Conservation (phyloP, 2,888 invertebrate genomes). For the Sthenelais limicola region DNA sequence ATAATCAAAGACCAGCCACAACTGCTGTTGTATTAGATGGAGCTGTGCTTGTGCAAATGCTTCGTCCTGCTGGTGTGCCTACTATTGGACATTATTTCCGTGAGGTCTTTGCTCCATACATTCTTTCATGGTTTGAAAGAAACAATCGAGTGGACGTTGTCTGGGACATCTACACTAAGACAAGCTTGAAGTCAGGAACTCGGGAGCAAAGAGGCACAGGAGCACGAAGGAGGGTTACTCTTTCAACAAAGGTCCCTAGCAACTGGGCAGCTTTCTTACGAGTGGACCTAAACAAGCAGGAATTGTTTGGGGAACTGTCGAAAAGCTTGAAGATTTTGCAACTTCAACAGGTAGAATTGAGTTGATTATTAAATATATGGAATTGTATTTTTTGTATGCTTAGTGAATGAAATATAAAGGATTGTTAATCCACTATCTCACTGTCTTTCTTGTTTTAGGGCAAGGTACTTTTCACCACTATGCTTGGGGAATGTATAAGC, state of each 20-base stretch:
- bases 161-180: too few species aligned
- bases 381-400: too few species aligned
- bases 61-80: not conserved
- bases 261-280: not conserved
- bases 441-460: not conserved
- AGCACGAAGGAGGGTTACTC: not conserved
- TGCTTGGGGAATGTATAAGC: too few species aligned
- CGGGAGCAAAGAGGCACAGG: not conserved
- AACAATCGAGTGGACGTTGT: not conserved
- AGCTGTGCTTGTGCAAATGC: slow-evolving; percentile 5
- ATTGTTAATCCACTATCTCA: not conserved
- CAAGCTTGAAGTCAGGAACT: not conserved
- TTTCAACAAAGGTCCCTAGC: not conserved
- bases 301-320: not conserved
- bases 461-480: too few species aligned
- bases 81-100: not conserved
- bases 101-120: not conserved
- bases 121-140: not conserved
- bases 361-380: too few species aligned
- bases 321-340: not conserved
- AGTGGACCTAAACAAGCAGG: not conserved
- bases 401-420: not conserved
- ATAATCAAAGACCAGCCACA: not conserved
- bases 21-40: slow-evolving; percentile 6
- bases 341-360: too few species aligned